Conservation (phyloP, 2,797 vertebrate genomes). For the Crossoptilon crossoptilon region DNA sequence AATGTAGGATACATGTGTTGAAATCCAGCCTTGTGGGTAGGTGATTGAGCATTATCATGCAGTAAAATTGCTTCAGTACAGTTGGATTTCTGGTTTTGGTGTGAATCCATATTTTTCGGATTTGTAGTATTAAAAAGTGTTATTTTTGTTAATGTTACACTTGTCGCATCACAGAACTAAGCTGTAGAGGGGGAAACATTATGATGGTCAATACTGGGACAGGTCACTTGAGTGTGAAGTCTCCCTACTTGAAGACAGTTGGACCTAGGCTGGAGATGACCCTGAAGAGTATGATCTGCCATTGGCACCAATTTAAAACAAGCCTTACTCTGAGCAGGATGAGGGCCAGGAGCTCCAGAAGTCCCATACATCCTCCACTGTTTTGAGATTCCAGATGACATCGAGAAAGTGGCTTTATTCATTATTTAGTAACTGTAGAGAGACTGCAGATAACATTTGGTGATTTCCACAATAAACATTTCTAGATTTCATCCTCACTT, state of each 20-base stretch:
- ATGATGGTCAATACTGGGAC: not conserved
- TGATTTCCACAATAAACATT: not conserved
- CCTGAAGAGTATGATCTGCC: not conserved
- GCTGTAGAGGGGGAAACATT: not conserved
- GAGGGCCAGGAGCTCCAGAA: not conserved
- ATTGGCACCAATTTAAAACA: not conserved
- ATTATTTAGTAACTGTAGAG: not conserved
- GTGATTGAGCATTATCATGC: not conserved
- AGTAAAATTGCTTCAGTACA: not conserved
- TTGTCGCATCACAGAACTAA: not conserved
- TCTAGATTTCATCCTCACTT: not conserved
- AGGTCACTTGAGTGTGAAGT: not conserved
- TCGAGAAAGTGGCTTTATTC: not conserved
- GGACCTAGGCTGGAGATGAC: not conserved
- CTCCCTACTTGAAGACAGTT: not conserved
- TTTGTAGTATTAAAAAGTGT: not conserved
- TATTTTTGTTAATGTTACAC: not conserved
- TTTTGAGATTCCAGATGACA: not conserved
- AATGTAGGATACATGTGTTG: not conserved
- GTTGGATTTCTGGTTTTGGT: not conserved
- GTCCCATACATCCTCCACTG: not conserved
- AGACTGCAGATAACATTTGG: not conserved
- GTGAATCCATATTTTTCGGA: not conserved
- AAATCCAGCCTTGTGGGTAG: accelerated
- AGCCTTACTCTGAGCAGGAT: not conserved